Conservation (phyloP, 1,140 invertebrate genomes). For the Sarcophaga bullata region DNA sequence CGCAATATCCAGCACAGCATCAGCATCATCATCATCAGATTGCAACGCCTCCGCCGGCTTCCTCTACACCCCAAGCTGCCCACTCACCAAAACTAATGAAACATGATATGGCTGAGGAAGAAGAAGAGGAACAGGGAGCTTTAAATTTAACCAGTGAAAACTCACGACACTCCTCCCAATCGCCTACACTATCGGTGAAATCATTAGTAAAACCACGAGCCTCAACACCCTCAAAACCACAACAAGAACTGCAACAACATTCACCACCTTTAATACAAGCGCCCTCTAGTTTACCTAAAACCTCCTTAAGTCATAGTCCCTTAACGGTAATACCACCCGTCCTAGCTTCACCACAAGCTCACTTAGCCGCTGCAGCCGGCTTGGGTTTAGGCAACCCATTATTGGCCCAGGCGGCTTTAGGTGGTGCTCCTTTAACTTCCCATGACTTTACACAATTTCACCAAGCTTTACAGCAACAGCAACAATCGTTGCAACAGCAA, state of each 20-base stretch:
- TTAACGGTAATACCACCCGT: constrained; percentile 6
- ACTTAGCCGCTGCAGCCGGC: constrained; percentile 32
- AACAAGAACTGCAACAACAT: constrained; percentile 38
- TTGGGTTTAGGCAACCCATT: constrained; percentile 39
- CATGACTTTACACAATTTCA: constrained; percentile 62
- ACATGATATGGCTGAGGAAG: constrained; percentile 47
- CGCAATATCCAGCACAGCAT: constrained; percentile 27
- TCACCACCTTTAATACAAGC: constrained; percentile 41
- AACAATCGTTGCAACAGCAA: constrained; percentile 60
- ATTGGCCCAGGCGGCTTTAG: constrained; percentile 43
- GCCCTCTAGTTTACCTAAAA: not conserved
- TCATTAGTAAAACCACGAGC: constrained; percentile 42
- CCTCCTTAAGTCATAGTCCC: constrained; percentile 12
- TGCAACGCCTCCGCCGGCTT: constrained; percentile 27
- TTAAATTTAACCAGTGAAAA: constrained; percentile 63
- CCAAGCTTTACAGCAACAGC: constrained; percentile 60
- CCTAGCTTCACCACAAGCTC: constrained; percentile 41
- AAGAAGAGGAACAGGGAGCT: constrained; percentile 57
- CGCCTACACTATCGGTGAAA: constrained; percentile 58
- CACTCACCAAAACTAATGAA: constrained; percentile 42
- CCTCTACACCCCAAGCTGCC: not conserved
- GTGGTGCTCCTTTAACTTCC: constrained; percentile 48
- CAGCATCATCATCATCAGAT: constrained; percentile 41
- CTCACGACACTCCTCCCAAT: constrained; percentile 61
- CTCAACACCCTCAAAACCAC: not conserved